phyloP scores from a whole-genome alignment of 2,888 invertebrate species.

The Lamellibrachia satsuma region DNA sequence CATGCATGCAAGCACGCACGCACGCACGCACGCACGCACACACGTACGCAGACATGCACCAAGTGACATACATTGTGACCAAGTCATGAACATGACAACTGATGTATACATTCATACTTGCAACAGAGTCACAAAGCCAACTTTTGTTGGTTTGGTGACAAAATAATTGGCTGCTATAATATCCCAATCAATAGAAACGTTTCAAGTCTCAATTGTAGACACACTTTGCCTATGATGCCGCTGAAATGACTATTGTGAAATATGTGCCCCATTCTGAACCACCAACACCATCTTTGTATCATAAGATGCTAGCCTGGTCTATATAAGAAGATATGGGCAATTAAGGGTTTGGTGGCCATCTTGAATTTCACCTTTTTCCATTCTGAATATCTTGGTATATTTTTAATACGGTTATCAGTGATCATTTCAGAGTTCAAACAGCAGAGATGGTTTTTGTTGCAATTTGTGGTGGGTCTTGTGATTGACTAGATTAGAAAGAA shows the following conservation, averaged over 20 bases:
- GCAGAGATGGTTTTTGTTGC: no score
- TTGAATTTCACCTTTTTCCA: no score
- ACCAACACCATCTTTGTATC: background rate
- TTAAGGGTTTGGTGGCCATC: no score
- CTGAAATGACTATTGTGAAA: background rate
- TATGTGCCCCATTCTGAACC: background rate
- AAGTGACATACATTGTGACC: background rate
- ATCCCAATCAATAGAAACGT: background rate
- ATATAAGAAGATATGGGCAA: no score
- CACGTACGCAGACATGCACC: background rate
- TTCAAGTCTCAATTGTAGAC: background rate
- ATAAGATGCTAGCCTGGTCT: background rate
- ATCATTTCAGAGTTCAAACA: no score
- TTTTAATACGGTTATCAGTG: no score
- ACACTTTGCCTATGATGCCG: background rate
- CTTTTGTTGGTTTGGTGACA: background rate
- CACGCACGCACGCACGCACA: background rate
- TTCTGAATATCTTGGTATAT: no score
- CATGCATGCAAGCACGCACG: no score
- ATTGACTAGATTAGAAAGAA: background rate
- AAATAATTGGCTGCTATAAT: constrained; percentile 12
- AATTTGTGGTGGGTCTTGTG: no score
- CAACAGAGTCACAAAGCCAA: background rate
- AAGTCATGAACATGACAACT: background rate
- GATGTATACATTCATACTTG: background rate